These are phyloP conservation scores for Pavo muticus DNA, from an alignment of 2,113 vertebrate genomes.

Conservation along the genomic window DNA sequence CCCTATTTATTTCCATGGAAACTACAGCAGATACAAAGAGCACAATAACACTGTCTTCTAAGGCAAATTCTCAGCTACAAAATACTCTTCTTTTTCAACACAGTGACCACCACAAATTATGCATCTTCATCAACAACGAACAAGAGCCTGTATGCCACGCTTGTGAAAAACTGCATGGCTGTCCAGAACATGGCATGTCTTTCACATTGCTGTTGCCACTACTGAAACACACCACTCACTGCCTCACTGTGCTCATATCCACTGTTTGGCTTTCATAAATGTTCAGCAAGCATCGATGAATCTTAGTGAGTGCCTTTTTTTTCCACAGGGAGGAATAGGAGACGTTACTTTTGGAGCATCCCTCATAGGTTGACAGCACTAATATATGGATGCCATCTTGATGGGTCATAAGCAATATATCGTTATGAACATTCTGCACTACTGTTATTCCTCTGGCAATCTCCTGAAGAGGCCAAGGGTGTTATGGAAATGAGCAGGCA, in stretches of 20 bases:
- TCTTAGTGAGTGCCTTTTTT: background rate
- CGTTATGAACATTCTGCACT: background rate
- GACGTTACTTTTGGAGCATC: background rate
- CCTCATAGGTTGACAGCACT: background rate
- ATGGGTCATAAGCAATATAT: background rate
- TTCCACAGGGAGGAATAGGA: background rate
- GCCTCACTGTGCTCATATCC: background rate
- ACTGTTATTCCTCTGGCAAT: background rate
- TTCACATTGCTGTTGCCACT: too few species aligned
- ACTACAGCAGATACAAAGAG: background rate
- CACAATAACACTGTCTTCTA: background rate
- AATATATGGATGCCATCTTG: background rate
- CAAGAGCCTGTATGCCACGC: background rate
- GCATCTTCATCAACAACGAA: background rate
- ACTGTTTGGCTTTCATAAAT: background rate
- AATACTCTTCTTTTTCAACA: background rate
- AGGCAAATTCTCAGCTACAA: background rate
- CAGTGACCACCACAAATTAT: background rate
- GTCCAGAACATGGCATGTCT: background rate
- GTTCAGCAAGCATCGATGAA: background rate
- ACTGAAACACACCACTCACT: background rate
- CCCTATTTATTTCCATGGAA: background rate
- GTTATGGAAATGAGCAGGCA: background rate
- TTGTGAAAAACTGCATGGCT: background rate
- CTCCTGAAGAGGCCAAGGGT: background rate